Percentiles rank a stretch among this genome's conserved stretches.
These are phyloP conservation scores for Charadrius vociferus DNA, from an alignment of 2,113 vertebrate species.

Conservation along the genomic window DNA sequence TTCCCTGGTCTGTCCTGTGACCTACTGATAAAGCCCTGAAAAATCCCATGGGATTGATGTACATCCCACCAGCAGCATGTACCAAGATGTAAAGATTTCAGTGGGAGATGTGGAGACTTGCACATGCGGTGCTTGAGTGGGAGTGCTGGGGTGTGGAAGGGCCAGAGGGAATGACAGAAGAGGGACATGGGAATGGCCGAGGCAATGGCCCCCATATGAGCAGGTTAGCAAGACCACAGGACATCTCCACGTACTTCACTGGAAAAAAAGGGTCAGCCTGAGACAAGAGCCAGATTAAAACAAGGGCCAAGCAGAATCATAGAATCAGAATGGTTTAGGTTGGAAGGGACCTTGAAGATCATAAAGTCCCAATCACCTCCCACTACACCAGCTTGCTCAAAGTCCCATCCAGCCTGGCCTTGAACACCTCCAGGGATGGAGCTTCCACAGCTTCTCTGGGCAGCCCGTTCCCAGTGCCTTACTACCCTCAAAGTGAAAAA, in stretches of 20 bases:
- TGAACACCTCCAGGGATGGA: too few relatives aligned
- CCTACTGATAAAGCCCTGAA: not conserved
- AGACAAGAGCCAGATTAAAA: not conserved
- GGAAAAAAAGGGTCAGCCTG: not conserved
- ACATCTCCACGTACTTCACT: not conserved
- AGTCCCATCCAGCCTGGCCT: too few relatives aligned
- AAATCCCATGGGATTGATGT: not conserved
- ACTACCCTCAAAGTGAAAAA: too few relatives aligned
- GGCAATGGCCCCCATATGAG: not conserved
- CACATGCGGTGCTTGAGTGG: fast-evolving
- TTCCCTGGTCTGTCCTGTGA: not conserved
- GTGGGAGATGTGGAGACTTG: not conserved
- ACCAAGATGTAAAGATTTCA: not conserved
- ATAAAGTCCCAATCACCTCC: too few relatives aligned
- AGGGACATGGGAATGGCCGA: not conserved
- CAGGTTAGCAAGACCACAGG: not conserved
- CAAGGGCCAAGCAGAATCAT: not conserved
- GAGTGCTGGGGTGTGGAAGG: not conserved
- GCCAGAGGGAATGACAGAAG: not conserved
- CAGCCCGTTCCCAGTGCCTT: too few relatives aligned
- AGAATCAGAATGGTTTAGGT: too few relatives aligned
- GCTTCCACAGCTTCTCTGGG: too few relatives aligned
- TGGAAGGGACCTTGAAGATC: too few relatives aligned
- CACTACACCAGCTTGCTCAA: too few relatives aligned
- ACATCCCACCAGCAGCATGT: not conserved